Evolutionary conservation across 2,113 vertebrate species (phyloP).

Genomic region (Sterna hirundo): DNA sequence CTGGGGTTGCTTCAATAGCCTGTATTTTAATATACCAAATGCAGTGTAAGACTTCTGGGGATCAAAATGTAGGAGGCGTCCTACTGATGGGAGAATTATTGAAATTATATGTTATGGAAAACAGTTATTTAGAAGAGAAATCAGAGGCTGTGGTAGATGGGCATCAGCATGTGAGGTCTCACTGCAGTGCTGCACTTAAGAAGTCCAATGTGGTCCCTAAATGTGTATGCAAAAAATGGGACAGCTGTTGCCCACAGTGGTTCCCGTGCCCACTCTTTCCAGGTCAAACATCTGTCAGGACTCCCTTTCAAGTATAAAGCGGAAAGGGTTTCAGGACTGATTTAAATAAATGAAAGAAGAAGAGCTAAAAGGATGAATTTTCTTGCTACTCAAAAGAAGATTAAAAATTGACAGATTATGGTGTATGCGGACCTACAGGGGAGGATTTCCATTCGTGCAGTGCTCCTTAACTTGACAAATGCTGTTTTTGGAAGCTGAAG

Average conservation of each 20-base stretch:
- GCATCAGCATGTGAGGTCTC: background rate
- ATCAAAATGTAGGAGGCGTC: background rate
- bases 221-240: background rate
- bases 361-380: slow-evolving; percentile 28
- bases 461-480: slow-evolving; percentile 14
- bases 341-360: slow-evolving; percentile 28
- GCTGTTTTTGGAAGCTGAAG: slow-evolving; percentile 4
- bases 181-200: background rate
- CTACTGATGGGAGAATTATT: background rate
- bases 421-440: background rate
- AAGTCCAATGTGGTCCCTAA: background rate
- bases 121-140: background rate
- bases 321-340: background rate
- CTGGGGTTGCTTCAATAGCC: background rate
- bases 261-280: background rate
- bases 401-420: slow-evolving; percentile 44
- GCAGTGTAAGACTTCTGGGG: background rate
- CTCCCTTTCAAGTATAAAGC: background rate
- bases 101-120: background rate
- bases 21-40: background rate
- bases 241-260: background rate
- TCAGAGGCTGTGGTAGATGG: background rate
- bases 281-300: background rate
- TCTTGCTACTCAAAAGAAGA: slow-evolving; percentile 38
- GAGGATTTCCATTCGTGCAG: background rate